Percentiles rank a stretch among this genome's conserved stretches.
These are phyloP conservation scores for Eutrigla gurnardus DNA, from an alignment of 2,797 vertebrate genomes.

Conservation along the genomic window DNA sequence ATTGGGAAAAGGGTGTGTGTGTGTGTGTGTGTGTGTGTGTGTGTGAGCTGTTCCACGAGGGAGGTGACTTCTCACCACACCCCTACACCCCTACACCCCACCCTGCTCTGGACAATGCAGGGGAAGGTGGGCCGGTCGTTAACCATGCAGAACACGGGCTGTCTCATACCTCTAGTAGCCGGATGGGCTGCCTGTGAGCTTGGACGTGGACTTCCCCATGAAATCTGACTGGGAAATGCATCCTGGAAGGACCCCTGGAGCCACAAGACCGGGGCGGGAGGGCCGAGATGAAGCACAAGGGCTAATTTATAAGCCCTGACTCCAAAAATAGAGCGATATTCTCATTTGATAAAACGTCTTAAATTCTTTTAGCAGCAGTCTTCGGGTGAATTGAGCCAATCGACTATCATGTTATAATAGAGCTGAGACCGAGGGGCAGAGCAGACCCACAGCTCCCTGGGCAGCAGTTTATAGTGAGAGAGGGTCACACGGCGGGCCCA, in stretches of 20 bases:
- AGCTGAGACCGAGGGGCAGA: slow-evolving; percentile 8
- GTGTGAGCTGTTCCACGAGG: slow-evolving; percentile 34
- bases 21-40: slow-evolving; percentile 22
- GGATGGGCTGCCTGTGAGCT: slow-evolving; percentile 56
- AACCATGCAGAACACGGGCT: slow-evolving; percentile 18
- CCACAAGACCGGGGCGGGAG: not conserved
- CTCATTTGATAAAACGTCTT: too few species aligned
- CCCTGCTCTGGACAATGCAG: slow-evolving; percentile 70
- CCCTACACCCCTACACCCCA: slow-evolving; percentile 11
- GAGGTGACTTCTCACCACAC: slow-evolving; percentile 17
- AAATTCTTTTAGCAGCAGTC: not conserved
- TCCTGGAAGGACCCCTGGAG: slow-evolving; percentile 52
- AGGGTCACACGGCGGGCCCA: slow-evolving; percentile 69
- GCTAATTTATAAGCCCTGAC: slow-evolving; percentile 6
- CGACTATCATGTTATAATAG: not conserved
- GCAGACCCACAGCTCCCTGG: slow-evolving; percentile 46
- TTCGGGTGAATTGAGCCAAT: not conserved
- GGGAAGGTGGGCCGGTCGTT: slow-evolving; percentile 34
- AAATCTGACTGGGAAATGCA: slow-evolving; percentile 22
- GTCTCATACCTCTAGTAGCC: slow-evolving; percentile 55
- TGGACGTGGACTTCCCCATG: slow-evolving; percentile 49
- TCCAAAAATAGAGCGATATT: slow-evolving; percentile 16
- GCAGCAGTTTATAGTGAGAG: slow-evolving; percentile 60
- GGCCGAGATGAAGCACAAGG: not conserved
- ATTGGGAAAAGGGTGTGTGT: slow-evolving; percentile 7